These are phyloP conservation scores for Drosophila ustulata DNA, from an alignment of 2,888 invertebrate species.

Conservation along the genomic window DNA sequence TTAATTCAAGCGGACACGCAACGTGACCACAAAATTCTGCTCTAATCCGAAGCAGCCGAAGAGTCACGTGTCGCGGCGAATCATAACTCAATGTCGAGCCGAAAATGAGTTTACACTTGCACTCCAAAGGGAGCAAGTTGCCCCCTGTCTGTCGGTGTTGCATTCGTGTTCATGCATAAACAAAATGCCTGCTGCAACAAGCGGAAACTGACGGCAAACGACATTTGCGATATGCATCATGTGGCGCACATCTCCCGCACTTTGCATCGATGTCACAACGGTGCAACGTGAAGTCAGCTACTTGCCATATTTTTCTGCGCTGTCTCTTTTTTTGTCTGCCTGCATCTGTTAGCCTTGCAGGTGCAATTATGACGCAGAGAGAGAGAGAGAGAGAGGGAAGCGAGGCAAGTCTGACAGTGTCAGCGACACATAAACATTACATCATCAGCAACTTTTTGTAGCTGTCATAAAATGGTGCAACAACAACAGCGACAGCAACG, in stretches of 20 bases:
- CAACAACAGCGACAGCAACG: constrained; percentile 38
- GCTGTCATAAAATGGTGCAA: constrained; percentile 70
- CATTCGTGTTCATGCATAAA: constrained; percentile 79
- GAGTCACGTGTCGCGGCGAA: constrained; percentile 41
- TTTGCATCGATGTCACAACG: constrained; percentile 31
- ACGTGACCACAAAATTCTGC: not conserved
- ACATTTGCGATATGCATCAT: constrained; percentile 80
- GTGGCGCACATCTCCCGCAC: constrained; percentile 41
- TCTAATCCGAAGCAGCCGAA: not conserved
- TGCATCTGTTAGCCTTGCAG: constrained; percentile 78
- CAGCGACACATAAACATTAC: constrained; percentile 79
- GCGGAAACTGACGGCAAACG: constrained; percentile 81
- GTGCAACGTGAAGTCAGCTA: constrained; percentile 65
- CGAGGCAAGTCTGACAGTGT: constrained; percentile 55
- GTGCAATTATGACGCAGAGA: constrained; percentile 71
- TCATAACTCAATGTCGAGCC: constrained; percentile 67
- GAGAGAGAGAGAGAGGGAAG: not conserved
- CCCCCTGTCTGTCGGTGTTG: constrained; percentile 42
- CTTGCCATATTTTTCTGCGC: constrained; percentile 78
- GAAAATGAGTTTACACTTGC: constrained; percentile 60
- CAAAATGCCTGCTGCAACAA: constrained; percentile 80
- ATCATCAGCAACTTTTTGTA: constrained; percentile 78
- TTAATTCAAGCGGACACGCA: not conserved
- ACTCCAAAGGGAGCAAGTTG: constrained; percentile 38
- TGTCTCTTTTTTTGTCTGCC: constrained; percentile 66